Evolutionary conservation across 64 coral and sea anemone species (phyloP), one percentile per base, ranked within the genome.

Genomic region (Stichodactyla mertensii): DNA sequence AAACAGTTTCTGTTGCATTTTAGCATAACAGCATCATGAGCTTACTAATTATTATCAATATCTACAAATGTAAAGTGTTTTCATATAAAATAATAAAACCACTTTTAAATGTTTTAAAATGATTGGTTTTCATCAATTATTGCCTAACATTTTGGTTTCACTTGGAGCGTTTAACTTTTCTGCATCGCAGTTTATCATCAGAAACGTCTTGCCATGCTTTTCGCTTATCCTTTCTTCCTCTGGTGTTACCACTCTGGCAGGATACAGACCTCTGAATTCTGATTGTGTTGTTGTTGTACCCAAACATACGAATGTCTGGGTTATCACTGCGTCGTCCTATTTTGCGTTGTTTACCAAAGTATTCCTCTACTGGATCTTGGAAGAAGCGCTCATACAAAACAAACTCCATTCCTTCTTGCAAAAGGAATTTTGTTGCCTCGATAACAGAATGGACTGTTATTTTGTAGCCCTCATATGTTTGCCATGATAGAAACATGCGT

Each of bases 191-290:
- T 82, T 51, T 22, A 20, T 57, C 78, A 82, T 88, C 77, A 52
- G 87, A 80, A 51, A 88, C 87, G 23, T 67, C 55, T 61, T 64
- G 71, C 77, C 78, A 88, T 82, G 77, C 77, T 52, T 51, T 81
- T 1, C 59, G 87, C 59, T 82, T 88, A 57, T 88, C 87, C 61
- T 82, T 81, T 24, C 78, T 82, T 12, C 87, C 87, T 64, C 87
- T 54, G 52, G 70, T 80, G 52, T 80, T 87, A 54, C 86, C 86
- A 57, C 86, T 87, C 77, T 87, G 86, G 71, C 86, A 87, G 56
- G 71, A 87, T 59, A 79, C 56, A 54, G 86, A 87, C 86, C 86
- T 78, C 56, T 87, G 86, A 58, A 80, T 80, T 87, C 70, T 78
- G 28, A 87, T 87, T 71, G 56, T 87, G 26, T 77, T 87, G 27